Evolutionary conservation across 2,888 invertebrate species (phyloP), one percentile per base, ranked within the genome.

Genomic region (Coremacera marginata): DNA sequence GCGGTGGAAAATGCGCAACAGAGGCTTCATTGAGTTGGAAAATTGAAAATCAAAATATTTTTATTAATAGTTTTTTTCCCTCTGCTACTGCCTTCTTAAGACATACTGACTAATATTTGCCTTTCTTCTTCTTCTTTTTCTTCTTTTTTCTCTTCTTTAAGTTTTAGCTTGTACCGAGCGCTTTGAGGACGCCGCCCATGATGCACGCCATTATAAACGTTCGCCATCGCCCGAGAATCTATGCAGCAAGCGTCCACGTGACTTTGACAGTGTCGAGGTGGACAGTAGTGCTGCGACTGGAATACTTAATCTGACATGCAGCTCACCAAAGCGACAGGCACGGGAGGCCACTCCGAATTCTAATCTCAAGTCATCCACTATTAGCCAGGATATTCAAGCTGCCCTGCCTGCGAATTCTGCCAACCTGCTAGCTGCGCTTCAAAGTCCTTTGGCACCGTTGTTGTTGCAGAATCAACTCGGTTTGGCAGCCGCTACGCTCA

Each of bases 21-120:
- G 77, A 70, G 68, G 83, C 86, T 85, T 85, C 88, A 88, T 80
- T 87, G 87, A 82, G 79, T 88, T 85, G 89, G 88, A 88, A 88
- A 88, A 88, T 88, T 88, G 87, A 86, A 88, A 88, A 88, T 82
- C 84, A 83, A 85, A 85, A 84, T 83, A 84, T 83, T 83, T 80
- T 82, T 80, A 79, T 80, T 79, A 79, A 78, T 77, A 81, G 75
- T 79, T 71, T 74, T 76, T 34, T 34, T n/a, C 5, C 2, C 37
- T 4, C 71, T 70, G 5, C 52, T 31, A 11, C 70, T 55, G 3
- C 27, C 19, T 31, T 44, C 25, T 31, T 51, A 31, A 67, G 49
- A 31, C 34, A 7, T 5, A 14, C 3, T 55, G 7, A 31, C 27
- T 55, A 14, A 27, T 9, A 31, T 49, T 67, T 22, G n/a, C n/a